phyloP scores from a whole-genome alignment of 2,888 invertebrate genomes.

The Celastrina argiolus region DNA sequence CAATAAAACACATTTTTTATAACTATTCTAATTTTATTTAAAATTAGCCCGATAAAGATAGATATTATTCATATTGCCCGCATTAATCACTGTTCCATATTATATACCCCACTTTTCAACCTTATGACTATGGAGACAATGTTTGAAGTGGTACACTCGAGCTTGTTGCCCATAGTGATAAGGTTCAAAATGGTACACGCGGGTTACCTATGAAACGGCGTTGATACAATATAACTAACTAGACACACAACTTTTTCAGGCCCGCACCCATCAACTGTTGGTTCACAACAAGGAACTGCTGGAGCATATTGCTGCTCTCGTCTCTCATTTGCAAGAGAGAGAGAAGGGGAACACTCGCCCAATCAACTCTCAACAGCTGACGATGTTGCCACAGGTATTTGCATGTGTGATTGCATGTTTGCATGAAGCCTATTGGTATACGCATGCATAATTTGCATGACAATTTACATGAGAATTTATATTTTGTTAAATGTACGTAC shows the following conservation, averaged over 20 bases:
- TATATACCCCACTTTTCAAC: no score
- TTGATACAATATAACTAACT: neutral
- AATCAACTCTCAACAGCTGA: constrained; percentile 77
- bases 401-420: neutral
- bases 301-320: constrained; percentile 95
- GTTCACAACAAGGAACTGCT: constrained; percentile 96
- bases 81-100: no score
- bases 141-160: no score
- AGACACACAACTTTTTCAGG: constrained; percentile 50
- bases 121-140: no score
- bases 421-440: neutral
- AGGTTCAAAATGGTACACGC: no score
- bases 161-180: no score
- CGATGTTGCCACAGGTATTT: constrained; percentile 83
- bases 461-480: no score
- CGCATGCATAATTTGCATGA: neutral
- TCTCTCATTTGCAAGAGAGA: constrained; percentile 91
- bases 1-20: no score
- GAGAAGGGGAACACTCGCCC: constrained; percentile 81
- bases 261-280: constrained; percentile 94
- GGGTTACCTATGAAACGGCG: neutral
- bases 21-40: no score
- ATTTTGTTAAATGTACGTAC: no score
- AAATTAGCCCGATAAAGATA: no score
- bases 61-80: no score